A percentile compares a stretch with the other conserved stretches of the same genome.
Conservation (phyloP, 2,113 vertebrate genomes). For the Equus przewalskii region DNA sequence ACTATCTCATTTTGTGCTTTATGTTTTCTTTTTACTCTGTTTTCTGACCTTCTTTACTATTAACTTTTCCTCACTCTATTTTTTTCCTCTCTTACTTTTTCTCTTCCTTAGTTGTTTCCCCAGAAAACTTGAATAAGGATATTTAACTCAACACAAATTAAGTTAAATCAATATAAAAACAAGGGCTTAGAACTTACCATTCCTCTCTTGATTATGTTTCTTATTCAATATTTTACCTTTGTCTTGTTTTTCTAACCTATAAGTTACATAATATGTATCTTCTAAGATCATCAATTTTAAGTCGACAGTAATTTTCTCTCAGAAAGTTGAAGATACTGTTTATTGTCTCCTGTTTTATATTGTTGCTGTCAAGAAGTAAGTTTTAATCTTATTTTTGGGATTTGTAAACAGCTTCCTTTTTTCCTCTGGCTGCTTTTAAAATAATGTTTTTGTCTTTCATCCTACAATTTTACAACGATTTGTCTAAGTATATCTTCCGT, state of each 20-base stretch:
- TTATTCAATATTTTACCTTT: not conserved
- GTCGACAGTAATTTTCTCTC: not conserved
- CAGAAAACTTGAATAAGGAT: not conserved
- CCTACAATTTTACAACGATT: not conserved
- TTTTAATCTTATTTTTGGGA: not conserved
- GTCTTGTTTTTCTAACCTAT: not conserved
- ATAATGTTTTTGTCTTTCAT: not conserved
- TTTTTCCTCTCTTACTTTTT: not conserved
- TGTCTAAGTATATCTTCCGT: not conserved
- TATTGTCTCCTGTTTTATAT: not conserved
- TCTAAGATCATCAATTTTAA: not conserved
- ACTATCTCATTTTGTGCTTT: not conserved
- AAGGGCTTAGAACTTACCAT: not conserved
- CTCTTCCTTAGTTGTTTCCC: not conserved
- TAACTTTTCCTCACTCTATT: not conserved
- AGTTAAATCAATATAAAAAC: not conserved
- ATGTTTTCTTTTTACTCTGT: not conserved
- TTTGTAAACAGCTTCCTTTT: not conserved
- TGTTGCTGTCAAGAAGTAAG: not conserved
- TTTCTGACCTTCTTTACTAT: not conserved
- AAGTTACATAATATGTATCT: not conserved
- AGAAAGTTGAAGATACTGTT: conserved; percentile 2
- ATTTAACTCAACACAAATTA: not conserved
- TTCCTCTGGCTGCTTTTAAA: not conserved
- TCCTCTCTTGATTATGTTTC: not conserved